Evolutionary conservation across 1,140 invertebrate genomes (phyloP).

Genomic region (Aphelinus atriplicis): DNA sequence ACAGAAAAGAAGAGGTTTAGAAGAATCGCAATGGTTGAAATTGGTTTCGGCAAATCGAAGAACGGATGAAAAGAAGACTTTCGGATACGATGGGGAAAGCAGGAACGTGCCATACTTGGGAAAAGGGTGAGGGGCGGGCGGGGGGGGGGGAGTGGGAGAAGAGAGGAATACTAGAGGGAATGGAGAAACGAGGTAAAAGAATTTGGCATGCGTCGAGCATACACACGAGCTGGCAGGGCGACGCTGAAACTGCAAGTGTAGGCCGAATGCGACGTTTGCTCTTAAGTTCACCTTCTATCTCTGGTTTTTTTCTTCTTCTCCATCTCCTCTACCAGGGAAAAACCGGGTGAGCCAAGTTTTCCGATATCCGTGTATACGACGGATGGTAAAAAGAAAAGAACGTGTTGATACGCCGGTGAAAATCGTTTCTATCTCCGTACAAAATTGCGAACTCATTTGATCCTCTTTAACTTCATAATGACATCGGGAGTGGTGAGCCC

Average conservation of each 20-base stretch:
- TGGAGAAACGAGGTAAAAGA: slow-evolving; percentile 11
- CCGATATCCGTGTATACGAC: not conserved
- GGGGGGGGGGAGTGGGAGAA: not conserved
- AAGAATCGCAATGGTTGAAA: slow-evolving; percentile 32
- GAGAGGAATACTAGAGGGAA: not conserved
- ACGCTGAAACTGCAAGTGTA: slow-evolving; percentile 45
- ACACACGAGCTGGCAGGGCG: slow-evolving; percentile 29
- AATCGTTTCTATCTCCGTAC: too few species aligned
- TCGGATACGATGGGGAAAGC: not conserved
- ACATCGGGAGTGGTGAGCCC: too few species aligned
- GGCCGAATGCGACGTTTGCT: slow-evolving; percentile 34
- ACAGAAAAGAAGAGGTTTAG: not conserved
- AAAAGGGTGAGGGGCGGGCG: not conserved
- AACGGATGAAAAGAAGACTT: slow-evolving; percentile 17
- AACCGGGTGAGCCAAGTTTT: slow-evolving; percentile 25
- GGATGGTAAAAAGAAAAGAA: too few species aligned
- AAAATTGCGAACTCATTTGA: too few species aligned
- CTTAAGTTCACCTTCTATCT: not conserved
- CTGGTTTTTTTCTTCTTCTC: slow-evolving; percentile 4
- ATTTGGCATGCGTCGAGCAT: slow-evolving; percentile 40
- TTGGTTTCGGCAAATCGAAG: slow-evolving; percentile 32
- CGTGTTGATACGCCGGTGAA: too few species aligned
- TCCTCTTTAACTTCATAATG: too few species aligned
- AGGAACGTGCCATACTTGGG: not conserved
- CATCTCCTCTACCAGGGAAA: not conserved